Conservation (phyloP, 2,888 invertebrate species). For the Meandrusa payeni region DNA sequence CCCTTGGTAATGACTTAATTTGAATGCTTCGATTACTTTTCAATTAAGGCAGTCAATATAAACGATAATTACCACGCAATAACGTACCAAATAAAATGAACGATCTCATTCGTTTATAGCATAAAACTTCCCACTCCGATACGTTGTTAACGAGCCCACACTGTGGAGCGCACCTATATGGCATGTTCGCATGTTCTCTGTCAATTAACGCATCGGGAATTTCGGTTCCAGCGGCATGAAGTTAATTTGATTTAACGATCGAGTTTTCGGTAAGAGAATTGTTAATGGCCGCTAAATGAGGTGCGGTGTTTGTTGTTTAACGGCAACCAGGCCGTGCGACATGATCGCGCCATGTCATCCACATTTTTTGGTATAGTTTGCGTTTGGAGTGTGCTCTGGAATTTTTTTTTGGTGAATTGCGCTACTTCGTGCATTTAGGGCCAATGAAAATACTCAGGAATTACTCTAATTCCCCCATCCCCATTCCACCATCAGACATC, state of each 20-base stretch:
- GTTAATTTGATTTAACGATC: constrained; percentile 37
- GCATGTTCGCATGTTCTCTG: constrained; percentile 32
- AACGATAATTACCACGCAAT: constrained; percentile 3
- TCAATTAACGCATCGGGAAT: constrained; percentile 33
- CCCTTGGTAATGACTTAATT: too few species aligned
- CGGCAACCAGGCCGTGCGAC: too few species aligned
- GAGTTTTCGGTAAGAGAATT: constrained; percentile 27
- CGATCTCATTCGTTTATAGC: constrained; percentile 3
- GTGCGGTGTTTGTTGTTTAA: constrained; percentile 9
- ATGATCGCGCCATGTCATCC: too few species aligned
- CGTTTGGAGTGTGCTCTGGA: too few species aligned
- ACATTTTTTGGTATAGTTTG: too few species aligned
- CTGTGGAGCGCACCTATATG: constrained; percentile 11
- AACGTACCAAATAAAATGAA: constrained; percentile 8
- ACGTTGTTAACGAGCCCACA: constrained; percentile 7
- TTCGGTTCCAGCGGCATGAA: constrained; percentile 28
- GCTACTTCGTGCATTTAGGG: too few species aligned
- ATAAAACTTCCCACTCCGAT: constrained; percentile 15
- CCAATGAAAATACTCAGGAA: too few species aligned
- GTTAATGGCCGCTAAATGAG: constrained; percentile 21
- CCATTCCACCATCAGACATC: too few species aligned
- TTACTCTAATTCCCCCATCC: too few species aligned
- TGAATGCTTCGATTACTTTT: not conserved
- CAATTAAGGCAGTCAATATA: not conserved
- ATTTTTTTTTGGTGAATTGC: too few species aligned